phyloP scores from a whole-genome alignment of 2,797 vertebrate genomes.

The Chloroceryle amazona region DNA sequence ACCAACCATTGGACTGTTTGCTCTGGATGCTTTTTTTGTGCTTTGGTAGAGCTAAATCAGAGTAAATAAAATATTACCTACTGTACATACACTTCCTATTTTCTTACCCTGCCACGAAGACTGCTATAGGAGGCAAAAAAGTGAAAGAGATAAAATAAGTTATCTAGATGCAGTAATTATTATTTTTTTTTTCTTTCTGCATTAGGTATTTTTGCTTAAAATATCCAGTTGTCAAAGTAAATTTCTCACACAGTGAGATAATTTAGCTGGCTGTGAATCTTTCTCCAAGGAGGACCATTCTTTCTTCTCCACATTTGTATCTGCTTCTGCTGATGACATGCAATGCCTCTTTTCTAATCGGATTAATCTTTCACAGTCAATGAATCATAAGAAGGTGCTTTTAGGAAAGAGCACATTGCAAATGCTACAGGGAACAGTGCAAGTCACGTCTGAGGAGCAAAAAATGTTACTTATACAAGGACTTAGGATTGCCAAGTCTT shows the following conservation, averaged over 20 bases:
- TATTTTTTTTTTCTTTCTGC: background rate
- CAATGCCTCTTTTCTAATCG: background rate
- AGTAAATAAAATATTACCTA: background rate
- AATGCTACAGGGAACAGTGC: background rate
- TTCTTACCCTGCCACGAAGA: background rate
- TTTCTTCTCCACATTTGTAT: background rate
- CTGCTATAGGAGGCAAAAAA: background rate
- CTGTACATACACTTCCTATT: background rate
- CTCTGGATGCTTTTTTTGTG: background rate
- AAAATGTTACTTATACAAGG: background rate
- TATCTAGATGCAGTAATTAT: background rate
- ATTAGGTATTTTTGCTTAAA: background rate
- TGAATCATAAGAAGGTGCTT: background rate
- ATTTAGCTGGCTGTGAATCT: background rate
- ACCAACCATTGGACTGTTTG: background rate
- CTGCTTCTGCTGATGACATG: background rate
- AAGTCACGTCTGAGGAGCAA: background rate
- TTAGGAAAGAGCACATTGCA: background rate
- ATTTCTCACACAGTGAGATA: background rate
- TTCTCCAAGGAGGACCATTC: background rate
- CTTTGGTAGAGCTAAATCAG: background rate
- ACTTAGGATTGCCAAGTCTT: background rate
- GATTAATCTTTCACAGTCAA: background rate
- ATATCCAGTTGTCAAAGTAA: background rate
- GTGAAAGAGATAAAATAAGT: background rate